Conservation (phyloP, 2,113 vertebrate species). For the Zosterops hypoxanthus region DNA sequence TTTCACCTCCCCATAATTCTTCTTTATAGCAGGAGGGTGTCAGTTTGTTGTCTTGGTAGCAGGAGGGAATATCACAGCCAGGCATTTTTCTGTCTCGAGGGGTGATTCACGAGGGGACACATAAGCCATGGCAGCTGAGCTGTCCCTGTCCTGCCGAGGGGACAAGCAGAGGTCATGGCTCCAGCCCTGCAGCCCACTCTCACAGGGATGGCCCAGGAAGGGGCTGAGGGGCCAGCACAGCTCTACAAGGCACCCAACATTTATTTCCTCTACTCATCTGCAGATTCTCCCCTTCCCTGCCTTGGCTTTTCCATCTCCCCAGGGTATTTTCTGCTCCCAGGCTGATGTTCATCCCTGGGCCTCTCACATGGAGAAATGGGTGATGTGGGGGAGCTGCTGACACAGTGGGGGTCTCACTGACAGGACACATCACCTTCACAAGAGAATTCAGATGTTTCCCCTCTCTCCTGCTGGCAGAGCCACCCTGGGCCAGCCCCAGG, state of each 20-base stretch:
- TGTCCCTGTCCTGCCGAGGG: background rate
- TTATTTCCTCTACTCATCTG: fast-evolving
- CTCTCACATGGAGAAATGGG: fast-evolving
- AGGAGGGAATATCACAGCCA: background rate
- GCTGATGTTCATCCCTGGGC: background rate
- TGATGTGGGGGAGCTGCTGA: background rate
- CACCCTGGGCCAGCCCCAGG: fast-evolving
- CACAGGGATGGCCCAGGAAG: background rate
- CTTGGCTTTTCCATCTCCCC: background rate
- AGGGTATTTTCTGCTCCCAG: background rate
- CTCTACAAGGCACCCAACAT: background rate
- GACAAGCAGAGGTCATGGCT: fast-evolving
- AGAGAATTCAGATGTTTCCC: background rate
- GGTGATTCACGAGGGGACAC: background rate
- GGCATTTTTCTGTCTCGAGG: background rate
- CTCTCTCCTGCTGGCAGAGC: background rate
- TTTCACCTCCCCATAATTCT: background rate
- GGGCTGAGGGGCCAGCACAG: background rate
- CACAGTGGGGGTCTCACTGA: background rate
- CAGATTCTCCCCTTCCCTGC: background rate
- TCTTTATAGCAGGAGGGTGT: background rate
- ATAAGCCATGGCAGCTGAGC: fast-evolving
- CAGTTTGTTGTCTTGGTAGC: background rate
- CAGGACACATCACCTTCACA: background rate
- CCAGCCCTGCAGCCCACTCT: background rate